Conservation (phyloP, 2,888 invertebrate species). For the Bhutanitis thaidina region DNA sequence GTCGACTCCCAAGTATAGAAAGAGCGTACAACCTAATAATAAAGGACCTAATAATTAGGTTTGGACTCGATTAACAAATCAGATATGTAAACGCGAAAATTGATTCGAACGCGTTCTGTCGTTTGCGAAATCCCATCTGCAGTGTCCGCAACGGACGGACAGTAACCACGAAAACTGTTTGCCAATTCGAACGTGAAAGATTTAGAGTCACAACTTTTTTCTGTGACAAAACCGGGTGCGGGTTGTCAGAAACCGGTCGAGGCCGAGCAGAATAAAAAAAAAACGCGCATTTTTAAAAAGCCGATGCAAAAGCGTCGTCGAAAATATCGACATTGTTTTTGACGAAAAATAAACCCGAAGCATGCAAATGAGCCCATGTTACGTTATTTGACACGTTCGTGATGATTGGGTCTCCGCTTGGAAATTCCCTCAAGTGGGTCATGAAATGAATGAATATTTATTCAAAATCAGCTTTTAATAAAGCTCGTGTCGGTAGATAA, state of each 20-base stretch:
- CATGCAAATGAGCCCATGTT: background rate
- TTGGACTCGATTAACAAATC: too few species aligned
- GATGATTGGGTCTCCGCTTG: too few species aligned
- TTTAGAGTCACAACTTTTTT: constrained; percentile 5
- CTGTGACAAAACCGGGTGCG: background rate
- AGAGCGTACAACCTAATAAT: too few species aligned
- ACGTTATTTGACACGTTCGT: too few species aligned
- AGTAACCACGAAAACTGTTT: background rate
- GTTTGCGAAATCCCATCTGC: background rate
- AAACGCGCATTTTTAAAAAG: constrained; percentile 8
- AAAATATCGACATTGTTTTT: background rate
- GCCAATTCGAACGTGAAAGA: constrained; percentile 1
- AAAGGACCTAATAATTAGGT: too few species aligned
- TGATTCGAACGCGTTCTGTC: too few species aligned
- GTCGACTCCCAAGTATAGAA: too few species aligned
- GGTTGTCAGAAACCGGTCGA: background rate
- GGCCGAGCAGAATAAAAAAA: background rate
- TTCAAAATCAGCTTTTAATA: background rate
- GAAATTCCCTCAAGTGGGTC: background rate
- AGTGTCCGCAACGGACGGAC: background rate
- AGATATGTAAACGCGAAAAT: too few species aligned
- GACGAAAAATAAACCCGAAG: too few species aligned
- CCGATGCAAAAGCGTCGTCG: background rate
- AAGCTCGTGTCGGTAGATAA: background rate
- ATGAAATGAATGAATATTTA: background rate